phyloP scores from a whole-genome alignment of 2,113 vertebrate genomes.

The Nanorana parkeri region DNA sequence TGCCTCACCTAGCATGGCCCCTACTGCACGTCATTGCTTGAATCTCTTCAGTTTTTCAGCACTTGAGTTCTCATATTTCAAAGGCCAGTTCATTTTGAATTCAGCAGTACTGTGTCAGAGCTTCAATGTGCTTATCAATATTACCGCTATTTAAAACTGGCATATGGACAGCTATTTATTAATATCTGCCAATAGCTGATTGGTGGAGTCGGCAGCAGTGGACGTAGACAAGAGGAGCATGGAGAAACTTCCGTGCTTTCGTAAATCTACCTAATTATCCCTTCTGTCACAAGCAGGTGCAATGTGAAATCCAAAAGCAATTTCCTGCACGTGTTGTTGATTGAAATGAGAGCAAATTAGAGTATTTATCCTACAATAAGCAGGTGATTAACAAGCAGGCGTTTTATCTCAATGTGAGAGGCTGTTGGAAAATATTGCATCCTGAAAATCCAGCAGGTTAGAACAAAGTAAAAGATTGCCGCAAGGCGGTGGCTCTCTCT shows the following conservation, averaged over 20 bases:
- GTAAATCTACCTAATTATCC: neutral
- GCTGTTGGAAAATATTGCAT: neutral
- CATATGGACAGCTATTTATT: no score
- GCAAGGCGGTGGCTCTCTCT: no score
- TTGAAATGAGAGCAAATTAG: slow-evolving; percentile 48
- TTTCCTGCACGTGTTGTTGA: slow-evolving; percentile 49
- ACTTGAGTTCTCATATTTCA: no score
- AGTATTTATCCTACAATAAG: slow-evolving; percentile 51
- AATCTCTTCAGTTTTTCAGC: no score
- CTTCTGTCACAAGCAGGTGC: slow-evolving; percentile 34
- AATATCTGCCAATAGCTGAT: neutral
- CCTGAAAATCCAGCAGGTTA: neutral
- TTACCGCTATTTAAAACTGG: no score
- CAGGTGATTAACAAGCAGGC: slow-evolving; percentile 38
- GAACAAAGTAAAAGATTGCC: neutral
- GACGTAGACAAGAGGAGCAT: neutral
- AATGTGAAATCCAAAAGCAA: slow-evolving; percentile 11
- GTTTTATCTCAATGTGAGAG: slow-evolving; percentile 27
- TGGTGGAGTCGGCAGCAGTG: neutral
- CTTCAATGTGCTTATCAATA: no score
- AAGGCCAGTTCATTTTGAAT: no score
- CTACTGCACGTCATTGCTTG: no score
- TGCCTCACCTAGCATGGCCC: no score
- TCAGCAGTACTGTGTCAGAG: no score
- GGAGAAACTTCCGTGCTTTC: neutral